These are phyloP conservation scores for Folsomia manolachei DNA, from an alignment of 2,888 invertebrate species.

Conservation along the genomic window DNA sequence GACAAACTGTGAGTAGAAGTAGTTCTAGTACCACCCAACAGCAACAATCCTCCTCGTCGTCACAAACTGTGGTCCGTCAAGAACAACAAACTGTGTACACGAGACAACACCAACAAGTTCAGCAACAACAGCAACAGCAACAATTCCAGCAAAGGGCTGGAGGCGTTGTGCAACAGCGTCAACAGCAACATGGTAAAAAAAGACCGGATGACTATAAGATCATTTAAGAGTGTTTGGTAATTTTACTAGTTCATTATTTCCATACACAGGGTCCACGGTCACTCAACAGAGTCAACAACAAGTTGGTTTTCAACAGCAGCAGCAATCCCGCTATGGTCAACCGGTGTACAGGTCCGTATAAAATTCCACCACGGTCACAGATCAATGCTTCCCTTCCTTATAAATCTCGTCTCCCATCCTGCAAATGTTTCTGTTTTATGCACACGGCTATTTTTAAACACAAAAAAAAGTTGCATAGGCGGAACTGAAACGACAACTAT, in stretches of 20 bases:
- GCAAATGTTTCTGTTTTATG: neutral
- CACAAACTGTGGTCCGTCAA: conserved; percentile 60
- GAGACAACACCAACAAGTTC: conserved; percentile 13
- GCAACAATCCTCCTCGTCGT: no score
- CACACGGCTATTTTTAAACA: neutral
- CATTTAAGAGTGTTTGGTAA: neutral
- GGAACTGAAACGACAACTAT: neutral
- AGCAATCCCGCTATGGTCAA: neutral
- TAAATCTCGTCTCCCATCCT: no score
- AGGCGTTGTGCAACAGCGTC: conserved; percentile 13
- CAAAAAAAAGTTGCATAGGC: conserved; percentile 11
- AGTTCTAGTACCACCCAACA: conserved; percentile 51
- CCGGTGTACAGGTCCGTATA: neutral
- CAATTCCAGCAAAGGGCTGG: conserved; percentile 4
- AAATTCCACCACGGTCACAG: no score
- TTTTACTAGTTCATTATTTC: neutral
- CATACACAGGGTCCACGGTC: neutral
- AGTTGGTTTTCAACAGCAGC: neutral
- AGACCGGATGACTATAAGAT: neutral
- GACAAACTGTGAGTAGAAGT: neutral
- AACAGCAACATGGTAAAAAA: conserved; percentile 5
- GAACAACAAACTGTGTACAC: conserved; percentile 8
- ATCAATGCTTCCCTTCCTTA: no score
- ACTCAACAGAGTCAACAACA: conserved; percentile 6
- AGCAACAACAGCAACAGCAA: conserved; percentile 20